Base-by-base conservation (phyloP, 2,797 vertebrate genomes). In the Platalea minor region DNA sequence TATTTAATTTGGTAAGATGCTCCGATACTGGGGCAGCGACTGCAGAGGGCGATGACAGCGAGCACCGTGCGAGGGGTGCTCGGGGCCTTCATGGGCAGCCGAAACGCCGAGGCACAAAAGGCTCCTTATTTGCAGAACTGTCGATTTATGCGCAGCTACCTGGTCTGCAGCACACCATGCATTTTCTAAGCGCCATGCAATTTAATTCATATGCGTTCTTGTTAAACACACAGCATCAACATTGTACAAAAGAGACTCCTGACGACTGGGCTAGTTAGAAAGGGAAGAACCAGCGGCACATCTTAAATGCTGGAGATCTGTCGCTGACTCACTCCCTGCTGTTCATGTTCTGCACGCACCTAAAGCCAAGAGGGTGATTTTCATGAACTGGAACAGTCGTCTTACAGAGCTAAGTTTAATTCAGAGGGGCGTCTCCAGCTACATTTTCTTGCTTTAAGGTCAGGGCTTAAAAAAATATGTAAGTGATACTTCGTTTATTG, bases 1-100 rank as follows among this genome's bases (percentile, higher is more conserved):
- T 96, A 89, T 95, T 97, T 94, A 69, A 96, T 94, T 88, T 64
- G 83, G 4, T 39, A 13, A 91, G 95, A 26, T 91, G 84, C 84
- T 93, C 28, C 2, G 61, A 51, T 79, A 69, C 18, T 26, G 11
- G 81, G 84, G 87, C 82, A 54, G 72, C 7, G 18, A 51, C 26
- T 8, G 61, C 50, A 18, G 76, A 24, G 29, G 57, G 20, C 0
- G 6, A 46, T 70, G 94, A 82, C 26, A 53, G 85, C 41, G 75
- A 20, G 21, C 43, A 10, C n/a, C 0, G 0, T 15, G 28, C 1
- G 2, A 25, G 45, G 43, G 37, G 10, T 19, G 68, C 78, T 11
- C 26, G 5, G 57, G 65, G 19, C 63, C n/a, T 12, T 16, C 33
- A 4, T 1, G 13, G 17, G 8, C 13, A 15, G 9, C 85, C 56